Conservation (phyloP, 2,797 vertebrate species). For the Neostethus bicornis region DNA sequence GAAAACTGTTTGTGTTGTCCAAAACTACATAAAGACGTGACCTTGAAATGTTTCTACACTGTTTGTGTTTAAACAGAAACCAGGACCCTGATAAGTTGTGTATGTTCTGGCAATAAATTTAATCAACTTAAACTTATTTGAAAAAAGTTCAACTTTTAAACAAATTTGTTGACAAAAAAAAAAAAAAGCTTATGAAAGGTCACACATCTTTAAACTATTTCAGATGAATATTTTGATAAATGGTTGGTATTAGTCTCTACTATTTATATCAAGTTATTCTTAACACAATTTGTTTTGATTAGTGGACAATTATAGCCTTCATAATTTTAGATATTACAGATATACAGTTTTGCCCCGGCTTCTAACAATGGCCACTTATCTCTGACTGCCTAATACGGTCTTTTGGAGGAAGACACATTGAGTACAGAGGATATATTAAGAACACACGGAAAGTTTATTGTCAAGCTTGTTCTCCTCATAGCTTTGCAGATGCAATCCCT, state of each 20-base stretch:
- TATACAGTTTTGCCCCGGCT: constrained; percentile 23
- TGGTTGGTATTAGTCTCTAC: constrained; percentile 13
- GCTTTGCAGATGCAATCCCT: background rate
- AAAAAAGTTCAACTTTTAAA: constrained; percentile 1
- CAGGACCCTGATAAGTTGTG: background rate
- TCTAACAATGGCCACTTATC: constrained; percentile 27
- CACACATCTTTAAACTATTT: background rate
- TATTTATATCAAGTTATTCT: constrained; percentile 17
- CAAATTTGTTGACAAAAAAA: background rate
- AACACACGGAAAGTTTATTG: background rate
- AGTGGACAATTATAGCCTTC: constrained; percentile 4
- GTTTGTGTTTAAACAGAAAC: background rate
- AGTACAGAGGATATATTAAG: constrained; percentile 3
- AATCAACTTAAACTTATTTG: background rate
- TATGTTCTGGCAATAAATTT: background rate
- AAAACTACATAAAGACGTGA: constrained; percentile 16
- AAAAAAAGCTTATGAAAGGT: background rate
- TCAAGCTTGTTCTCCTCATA: background rate
- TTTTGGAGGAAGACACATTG: constrained; percentile 15
- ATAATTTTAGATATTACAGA: constrained; percentile 16
- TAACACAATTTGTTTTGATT: constrained; percentile 23
- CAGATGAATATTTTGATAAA: background rate
- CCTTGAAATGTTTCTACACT: constrained; percentile 21
- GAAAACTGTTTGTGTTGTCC: constrained; percentile 4
- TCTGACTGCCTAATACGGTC: constrained; percentile 48